Percentiles rank a stretch among this genome's conserved stretches.
Conservation (phyloP, 1,140 invertebrate species). For the Leptoteleia sp. region DNA sequence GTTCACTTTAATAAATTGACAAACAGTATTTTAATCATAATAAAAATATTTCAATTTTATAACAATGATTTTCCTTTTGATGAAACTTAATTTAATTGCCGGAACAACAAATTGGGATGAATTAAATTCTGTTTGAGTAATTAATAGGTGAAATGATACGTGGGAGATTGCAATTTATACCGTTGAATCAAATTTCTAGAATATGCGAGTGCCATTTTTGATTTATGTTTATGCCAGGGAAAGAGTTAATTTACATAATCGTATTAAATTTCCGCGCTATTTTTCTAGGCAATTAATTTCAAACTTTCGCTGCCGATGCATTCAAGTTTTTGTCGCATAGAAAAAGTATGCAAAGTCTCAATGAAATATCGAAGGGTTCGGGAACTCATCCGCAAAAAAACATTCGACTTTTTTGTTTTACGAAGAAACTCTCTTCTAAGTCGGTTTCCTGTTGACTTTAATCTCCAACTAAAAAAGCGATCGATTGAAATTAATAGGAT, state of each 20-base stretch:
- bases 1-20: too few relatives aligned
- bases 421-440: slow-evolving; percentile 25
- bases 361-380: slow-evolving; percentile 55
- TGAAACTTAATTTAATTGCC: too few relatives aligned
- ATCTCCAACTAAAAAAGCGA: slow-evolving; percentile 6
- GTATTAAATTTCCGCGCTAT: slow-evolving; percentile 40
- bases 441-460: slow-evolving; percentile 40
- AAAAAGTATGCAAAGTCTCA: slow-evolving; percentile 60
- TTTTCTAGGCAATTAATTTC: slow-evolving; percentile 59
- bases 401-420: slow-evolving; percentile 15
- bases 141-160: too few relatives aligned
- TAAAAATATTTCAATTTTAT: too few relatives aligned
- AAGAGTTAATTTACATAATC: slow-evolving; percentile 47
- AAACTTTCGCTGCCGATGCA: slow-evolving; percentile 37
- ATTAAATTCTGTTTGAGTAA: too few relatives aligned
- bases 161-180: too few relatives aligned
- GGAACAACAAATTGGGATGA: too few relatives aligned
- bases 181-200: neutral
- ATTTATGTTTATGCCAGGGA: slow-evolving; percentile 22
- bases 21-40: too few relatives aligned
- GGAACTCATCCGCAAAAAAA: slow-evolving; percentile 26
- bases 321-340: slow-evolving; percentile 22
- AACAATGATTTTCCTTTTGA: too few relatives aligned
- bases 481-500: slow-evolving; percentile 16
- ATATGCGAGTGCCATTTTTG: slow-evolving; percentile 7